Evolutionary conservation across 2,888 invertebrate species (phyloP).

Genomic region (Brachynemurus nebulosus): DNA sequence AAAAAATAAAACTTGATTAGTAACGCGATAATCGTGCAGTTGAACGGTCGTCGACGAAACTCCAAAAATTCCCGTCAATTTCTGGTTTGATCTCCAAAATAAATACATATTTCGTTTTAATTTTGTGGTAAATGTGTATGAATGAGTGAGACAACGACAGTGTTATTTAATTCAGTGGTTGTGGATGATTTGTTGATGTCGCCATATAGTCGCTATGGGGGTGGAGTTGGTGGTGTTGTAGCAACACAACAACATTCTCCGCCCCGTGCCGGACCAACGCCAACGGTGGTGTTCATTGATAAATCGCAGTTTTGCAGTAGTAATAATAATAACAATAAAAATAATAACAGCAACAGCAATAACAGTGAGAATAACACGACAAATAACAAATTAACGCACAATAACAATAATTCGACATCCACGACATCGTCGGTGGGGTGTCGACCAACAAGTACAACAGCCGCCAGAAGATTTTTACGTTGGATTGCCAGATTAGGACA

Average conservation of each 20-base stretch:
- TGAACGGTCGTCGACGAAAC: no score
- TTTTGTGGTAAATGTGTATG: no score
- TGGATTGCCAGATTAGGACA: conserved; percentile 8
- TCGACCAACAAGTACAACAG: conserved; percentile 7
- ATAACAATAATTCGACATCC: conserved; percentile 5
- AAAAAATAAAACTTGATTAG: no score
- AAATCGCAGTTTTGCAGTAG: background rate
- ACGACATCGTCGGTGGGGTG: conserved; percentile 3
- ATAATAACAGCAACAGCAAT: background rate
- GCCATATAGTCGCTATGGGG: conserved; percentile 9
- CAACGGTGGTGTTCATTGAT: conserved; percentile 8
- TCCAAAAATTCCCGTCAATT: no score
- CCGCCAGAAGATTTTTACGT: conserved; percentile 7
- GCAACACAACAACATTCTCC: conserved; percentile 1
- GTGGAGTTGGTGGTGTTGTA: background rate
- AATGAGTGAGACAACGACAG: background rate
- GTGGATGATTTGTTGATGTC: conserved; percentile 5
- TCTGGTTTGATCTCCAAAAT: no score
- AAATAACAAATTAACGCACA: no score
- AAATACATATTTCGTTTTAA: no score
- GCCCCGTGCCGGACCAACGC: background rate
- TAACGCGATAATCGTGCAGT: no score
- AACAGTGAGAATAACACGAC: background rate
- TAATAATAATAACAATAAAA: background rate
- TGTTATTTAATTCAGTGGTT: background rate